phyloP scores from a whole-genome alignment of 2,888 invertebrate species.

The Leptogaster cylindrica region DNA sequence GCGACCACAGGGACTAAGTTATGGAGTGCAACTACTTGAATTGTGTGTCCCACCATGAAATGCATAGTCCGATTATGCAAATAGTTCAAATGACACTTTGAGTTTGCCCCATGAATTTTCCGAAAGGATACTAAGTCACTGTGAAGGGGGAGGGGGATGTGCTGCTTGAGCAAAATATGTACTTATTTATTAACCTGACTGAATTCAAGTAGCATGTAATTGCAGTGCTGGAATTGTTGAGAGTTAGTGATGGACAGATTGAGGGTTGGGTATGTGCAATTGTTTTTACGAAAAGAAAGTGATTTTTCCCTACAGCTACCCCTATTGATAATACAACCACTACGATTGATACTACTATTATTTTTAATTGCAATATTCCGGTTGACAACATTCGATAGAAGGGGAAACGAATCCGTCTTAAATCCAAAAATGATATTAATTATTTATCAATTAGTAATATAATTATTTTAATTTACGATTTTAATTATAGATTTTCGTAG shows the following conservation, averaged over 20 bases:
- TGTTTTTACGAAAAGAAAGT: background rate
- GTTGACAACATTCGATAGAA: no score
- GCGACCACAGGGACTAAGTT: background rate
- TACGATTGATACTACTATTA: no score
- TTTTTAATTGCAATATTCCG: no score
- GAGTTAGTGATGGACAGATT: background rate
- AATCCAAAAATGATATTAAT: no score
- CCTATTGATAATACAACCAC: no score
- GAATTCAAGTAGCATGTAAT: background rate
- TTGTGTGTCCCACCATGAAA: constrained; percentile 1
- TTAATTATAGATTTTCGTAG: no score
- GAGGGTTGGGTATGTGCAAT: constrained; percentile 2
- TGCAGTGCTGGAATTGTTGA: constrained; percentile 5
- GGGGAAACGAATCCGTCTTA: no score
- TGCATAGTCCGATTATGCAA: constrained; percentile 37
- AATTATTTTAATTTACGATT: no score
- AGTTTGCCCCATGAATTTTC: background rate
- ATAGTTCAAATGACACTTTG: constrained; percentile 21
- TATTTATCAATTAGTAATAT: no score
- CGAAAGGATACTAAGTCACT: background rate
- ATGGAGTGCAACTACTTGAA: background rate
- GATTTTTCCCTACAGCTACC: no score
- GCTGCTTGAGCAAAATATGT: background rate
- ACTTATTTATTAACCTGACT: background rate
- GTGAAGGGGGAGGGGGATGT: background rate